Evolutionary conservation across 2,113 vertebrate species (phyloP), one percentile per base, ranked within the genome.

Genomic region (Parus major): DNA sequence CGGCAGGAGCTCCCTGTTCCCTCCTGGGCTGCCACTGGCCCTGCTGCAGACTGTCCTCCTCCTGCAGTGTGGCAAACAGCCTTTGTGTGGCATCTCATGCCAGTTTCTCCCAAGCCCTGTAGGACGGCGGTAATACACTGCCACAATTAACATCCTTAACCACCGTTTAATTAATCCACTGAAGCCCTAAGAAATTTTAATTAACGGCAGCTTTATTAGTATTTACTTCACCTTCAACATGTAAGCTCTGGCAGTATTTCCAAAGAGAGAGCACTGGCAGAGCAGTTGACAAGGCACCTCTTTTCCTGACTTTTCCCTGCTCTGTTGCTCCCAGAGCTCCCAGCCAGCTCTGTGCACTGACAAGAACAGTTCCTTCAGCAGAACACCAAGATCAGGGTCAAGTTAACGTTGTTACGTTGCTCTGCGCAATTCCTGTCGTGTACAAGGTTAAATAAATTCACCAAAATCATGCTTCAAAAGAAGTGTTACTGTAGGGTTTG

Each of bases 401-500:
- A 90, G 80, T 71, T 75, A 77, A 94, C 29, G 41, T 52, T n/a
- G 12, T 31, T 75, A 64, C 4, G 0, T 35, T 31, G 77, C 27
- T 88, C 92, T 86, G 71, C 6, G 7, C 88, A 96, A 59, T 57
- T 86, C 53, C 78, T 59, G 64, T 44, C 69, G 28, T 0, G 33
- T 10, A 75, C 92, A 91, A 97, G 96, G 96, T 81, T 94, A 93
- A 81, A 90, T n/a, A 86, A 77, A 95, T 73, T 73, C 68, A 47
- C 47, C 56, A 31, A 78, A 79, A 66, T 11, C 82, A 50, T 88
- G 39, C 55, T 63, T 81, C 12, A 18, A 59, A 86, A 64, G 64
- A 63, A 63, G 64, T 0, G 46, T 57, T 83, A 69, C 19, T 39
- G 64, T 1, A 1, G 42, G 11, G 21, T 56, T 60, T 47, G 68